phyloP scores from a whole-genome alignment of 2,113 vertebrate genomes.

The Melanostigma gelatinosum region DNA sequence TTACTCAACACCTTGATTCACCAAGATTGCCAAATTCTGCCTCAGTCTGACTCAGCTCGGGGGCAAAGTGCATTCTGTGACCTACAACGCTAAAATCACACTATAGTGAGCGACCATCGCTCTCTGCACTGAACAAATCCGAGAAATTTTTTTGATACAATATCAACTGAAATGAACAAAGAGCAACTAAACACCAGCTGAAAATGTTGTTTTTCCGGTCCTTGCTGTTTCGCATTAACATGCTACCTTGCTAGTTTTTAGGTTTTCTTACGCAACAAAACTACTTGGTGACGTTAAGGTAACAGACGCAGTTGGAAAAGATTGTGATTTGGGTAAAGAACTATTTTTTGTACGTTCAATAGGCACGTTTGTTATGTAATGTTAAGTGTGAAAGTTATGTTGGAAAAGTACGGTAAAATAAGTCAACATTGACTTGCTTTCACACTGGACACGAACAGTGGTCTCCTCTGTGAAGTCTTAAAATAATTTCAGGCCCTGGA shows the following conservation, averaged over 20 bases:
- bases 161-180: neutral
- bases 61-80: neutral
- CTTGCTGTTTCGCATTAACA: neutral
- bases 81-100: neutral
- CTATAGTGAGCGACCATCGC: neutral
- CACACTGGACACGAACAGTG: neutral
- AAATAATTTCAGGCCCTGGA: neutral
- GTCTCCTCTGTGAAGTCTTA: neutral
- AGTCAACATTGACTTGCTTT: neutral
- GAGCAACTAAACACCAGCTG: neutral
- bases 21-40: neutral
- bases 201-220: neutral
- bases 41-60: neutral
- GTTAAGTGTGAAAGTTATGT: neutral
- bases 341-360: neutral
- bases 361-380: neutral
- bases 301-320: no score
- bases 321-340: no score
- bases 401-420: neutral
- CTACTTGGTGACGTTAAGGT: no score
- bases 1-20: neutral
- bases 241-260: no score
- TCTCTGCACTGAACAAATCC: neutral
- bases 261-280: no score
- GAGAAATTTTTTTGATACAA: neutral